Evolutionary conservation across 2,113 vertebrate genomes (phyloP).

Genomic region (Cebidichthys violaceus): DNA sequence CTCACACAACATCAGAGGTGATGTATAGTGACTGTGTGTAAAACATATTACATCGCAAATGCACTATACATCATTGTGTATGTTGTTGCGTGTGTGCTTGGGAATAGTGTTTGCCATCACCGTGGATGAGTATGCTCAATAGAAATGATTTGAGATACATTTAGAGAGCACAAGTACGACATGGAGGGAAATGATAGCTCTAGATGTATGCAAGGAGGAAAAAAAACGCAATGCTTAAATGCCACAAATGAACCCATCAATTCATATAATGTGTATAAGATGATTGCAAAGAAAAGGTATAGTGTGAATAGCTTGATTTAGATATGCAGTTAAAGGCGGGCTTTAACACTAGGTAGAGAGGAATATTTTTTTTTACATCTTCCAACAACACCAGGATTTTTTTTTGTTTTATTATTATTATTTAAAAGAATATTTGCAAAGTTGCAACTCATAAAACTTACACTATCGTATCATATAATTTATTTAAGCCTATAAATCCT

Average conservation of each 20-base stretch:
- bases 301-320: slow-evolving; percentile 17
- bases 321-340: slow-evolving; percentile 46
- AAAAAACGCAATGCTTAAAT: slow-evolving; percentile 25
- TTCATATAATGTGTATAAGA: slow-evolving; percentile 49
- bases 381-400: slow-evolving; percentile 37
- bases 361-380: slow-evolving; percentile 40
- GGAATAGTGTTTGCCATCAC: slow-evolving; percentile 38
- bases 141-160: slow-evolving; percentile 62
- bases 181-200: slow-evolving; percentile 41
- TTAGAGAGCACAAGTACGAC: slow-evolving; percentile 50
- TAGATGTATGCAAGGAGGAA: slow-evolving; percentile 12
- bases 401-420: slow-evolving; percentile 64
- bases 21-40: slow-evolving; percentile 75
- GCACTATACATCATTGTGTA: slow-evolving; percentile 69
- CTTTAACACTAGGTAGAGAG: slow-evolving; percentile 32
- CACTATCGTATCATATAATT: slow-evolving; percentile 73
- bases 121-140: slow-evolving; percentile 37
- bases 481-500: slow-evolving; percentile 76
- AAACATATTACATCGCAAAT: slow-evolving; percentile 69
- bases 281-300: slow-evolving; percentile 48
- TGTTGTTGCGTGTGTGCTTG: slow-evolving; percentile 40
- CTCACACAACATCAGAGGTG: slow-evolving; percentile 72
- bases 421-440: slow-evolving; percentile 77
- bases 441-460: slow-evolving; percentile 74
- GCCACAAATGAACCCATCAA: slow-evolving; percentile 55